Conservation (phyloP, 2,888 invertebrate species). For the Eupsilia transversa region DNA sequence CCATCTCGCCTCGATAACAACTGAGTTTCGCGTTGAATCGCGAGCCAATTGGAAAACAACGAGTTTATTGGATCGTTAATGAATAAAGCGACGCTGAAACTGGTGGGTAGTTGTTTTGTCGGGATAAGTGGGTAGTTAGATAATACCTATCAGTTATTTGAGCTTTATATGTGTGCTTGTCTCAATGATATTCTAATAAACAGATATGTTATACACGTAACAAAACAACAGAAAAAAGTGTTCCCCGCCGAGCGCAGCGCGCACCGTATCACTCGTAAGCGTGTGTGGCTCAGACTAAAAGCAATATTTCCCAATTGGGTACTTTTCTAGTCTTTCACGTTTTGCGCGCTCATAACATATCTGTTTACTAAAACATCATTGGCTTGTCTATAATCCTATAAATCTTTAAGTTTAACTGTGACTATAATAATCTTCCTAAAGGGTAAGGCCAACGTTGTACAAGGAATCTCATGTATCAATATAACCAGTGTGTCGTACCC, state of each 20-base stretch:
- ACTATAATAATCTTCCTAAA: not conserved
- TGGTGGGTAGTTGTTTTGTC: constrained; percentile 19
- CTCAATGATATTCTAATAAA: too few species aligned
- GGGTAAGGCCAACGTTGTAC: not conserved
- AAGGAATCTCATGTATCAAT: not conserved
- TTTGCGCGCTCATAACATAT: too few species aligned
- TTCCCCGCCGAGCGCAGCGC: too few species aligned
- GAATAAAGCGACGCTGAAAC: constrained; percentile 33
- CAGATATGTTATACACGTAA: too few species aligned
- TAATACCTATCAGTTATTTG: not conserved
- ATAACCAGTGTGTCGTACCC: not conserved
- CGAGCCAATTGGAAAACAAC: constrained; percentile 64
- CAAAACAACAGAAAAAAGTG: too few species aligned
- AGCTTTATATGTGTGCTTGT: not conserved
- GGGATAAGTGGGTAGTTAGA: not conserved
- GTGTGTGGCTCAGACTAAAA: too few species aligned
- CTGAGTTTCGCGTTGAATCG: constrained; percentile 71
- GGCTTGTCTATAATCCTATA: not conserved
- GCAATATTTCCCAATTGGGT: too few species aligned
- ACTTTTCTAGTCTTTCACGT: too few species aligned
- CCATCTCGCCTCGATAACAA: constrained; percentile 72
- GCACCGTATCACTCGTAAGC: too few species aligned
- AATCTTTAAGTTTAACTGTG: not conserved
- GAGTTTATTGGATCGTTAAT: constrained; percentile 63
- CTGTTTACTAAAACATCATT: too few species aligned